phyloP scores from a whole-genome alignment of 92 coral and sea anemone species.

The Pocillopora grandis region DNA sequence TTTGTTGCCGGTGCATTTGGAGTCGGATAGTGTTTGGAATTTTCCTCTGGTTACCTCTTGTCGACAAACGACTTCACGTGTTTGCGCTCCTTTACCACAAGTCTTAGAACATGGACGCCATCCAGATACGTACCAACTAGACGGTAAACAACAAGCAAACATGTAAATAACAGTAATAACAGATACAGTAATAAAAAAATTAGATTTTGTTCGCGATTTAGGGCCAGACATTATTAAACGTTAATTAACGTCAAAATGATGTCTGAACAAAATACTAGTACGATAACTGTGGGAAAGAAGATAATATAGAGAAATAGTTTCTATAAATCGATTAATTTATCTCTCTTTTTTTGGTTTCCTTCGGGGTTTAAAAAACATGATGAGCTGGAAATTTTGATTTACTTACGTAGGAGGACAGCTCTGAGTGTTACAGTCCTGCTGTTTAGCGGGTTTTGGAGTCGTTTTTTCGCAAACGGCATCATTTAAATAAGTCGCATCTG shows the following conservation, averaged over 20 bases:
- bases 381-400: neutral
- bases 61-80: constrained; percentile 71
- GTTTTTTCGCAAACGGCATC: constrained; percentile 55
- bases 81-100: constrained; percentile 89
- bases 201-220: too few species aligned
- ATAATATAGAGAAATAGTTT: too few species aligned
- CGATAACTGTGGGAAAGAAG: too few species aligned
- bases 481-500: constrained; percentile 64
- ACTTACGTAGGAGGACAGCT: constrained; percentile 83
- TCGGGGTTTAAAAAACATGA: too few species aligned
- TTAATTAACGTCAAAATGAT: too few species aligned
- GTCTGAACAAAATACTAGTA: too few species aligned
- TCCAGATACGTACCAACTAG: constrained; percentile 74
- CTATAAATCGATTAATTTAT: too few species aligned
- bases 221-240: too few species aligned
- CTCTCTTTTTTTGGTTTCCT: too few species aligned
- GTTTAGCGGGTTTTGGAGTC: constrained; percentile 56
- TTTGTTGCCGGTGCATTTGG: constrained; percentile 46
- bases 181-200: too few species aligned
- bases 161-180: too few species aligned
- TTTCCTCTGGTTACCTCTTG: constrained; percentile 63
- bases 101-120: constrained; percentile 94
- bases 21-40: constrained; percentile 53
- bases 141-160: neutral
- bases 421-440: constrained; percentile 64